Evolutionary conservation across 2,113 vertebrate species (phyloP).

Genomic region (Indri indri): DNA sequence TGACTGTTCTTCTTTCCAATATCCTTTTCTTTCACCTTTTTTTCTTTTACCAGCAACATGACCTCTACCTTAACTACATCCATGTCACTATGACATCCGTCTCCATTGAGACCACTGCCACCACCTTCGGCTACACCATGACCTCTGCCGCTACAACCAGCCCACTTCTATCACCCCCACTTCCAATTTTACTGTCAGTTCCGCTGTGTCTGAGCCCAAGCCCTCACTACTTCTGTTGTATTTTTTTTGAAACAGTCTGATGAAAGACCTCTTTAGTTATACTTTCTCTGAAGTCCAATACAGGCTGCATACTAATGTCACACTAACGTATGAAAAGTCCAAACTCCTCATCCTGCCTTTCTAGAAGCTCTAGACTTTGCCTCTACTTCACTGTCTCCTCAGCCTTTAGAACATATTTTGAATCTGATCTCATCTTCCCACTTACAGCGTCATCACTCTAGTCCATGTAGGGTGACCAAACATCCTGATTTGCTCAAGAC

Average conservation of each 20-base stretch:
- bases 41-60: background rate
- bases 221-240: background rate
- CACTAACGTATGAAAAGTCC: background rate
- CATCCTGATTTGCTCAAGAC: background rate
- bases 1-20: background rate
- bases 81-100: no score
- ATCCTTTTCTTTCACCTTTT: background rate
- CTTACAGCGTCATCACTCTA: background rate
- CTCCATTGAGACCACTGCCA: rapidly evolving
- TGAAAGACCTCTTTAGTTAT: background rate
- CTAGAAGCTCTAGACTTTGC: background rate
- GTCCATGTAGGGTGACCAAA: background rate
- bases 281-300: background rate
- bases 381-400: background rate
- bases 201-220: background rate
- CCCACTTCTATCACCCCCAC: no score
- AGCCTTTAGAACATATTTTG: background rate
- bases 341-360: background rate
- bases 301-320: background rate
- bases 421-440: background rate
- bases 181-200: background rate
- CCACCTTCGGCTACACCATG: no score
- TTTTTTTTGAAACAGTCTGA: background rate
- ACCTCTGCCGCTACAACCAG: background rate
- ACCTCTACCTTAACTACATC: background rate